phyloP scores from a whole-genome alignment of 92 coral and sea anemone genomes.

The Zoanthus solanderi region DNA sequence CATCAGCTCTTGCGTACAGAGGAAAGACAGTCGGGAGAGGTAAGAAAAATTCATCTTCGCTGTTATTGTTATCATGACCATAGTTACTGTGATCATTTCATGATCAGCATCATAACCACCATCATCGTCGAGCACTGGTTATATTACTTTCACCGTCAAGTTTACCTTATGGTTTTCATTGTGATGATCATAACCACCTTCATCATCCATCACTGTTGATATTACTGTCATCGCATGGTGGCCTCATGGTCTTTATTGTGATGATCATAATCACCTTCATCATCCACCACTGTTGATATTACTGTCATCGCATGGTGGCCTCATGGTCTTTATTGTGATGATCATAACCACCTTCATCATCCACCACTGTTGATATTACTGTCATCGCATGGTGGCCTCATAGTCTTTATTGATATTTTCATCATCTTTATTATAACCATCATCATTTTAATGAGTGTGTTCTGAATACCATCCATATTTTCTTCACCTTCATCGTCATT shows the following conservation, averaged over 20 bases:
- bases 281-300: too few species aligned
- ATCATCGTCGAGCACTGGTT: background rate
- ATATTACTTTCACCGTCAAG: too few species aligned
- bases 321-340: too few species aligned
- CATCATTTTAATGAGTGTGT: background rate
- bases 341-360: background rate
- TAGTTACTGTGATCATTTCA: background rate
- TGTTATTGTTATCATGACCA: background rate
- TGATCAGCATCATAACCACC: background rate
- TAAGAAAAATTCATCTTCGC: background rate
- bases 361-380: too few species aligned
- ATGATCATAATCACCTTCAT: background rate
- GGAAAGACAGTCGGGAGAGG: conserved; percentile 98
- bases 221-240: too few species aligned
- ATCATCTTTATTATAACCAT: background rate
- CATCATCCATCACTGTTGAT: too few species aligned
- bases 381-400: too few species aligned
- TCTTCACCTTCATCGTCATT: too few species aligned
- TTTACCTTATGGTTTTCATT: too few species aligned
- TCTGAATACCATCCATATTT: background rate
- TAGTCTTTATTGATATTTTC: too few species aligned
- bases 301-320: too few species aligned
- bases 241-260: too few species aligned
- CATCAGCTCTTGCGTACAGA: conserved; percentile 77
- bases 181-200: background rate